Base-by-base conservation (phyloP, 2,113 vertebrate genomes). In the Pristiophorus japonicus region DNA sequence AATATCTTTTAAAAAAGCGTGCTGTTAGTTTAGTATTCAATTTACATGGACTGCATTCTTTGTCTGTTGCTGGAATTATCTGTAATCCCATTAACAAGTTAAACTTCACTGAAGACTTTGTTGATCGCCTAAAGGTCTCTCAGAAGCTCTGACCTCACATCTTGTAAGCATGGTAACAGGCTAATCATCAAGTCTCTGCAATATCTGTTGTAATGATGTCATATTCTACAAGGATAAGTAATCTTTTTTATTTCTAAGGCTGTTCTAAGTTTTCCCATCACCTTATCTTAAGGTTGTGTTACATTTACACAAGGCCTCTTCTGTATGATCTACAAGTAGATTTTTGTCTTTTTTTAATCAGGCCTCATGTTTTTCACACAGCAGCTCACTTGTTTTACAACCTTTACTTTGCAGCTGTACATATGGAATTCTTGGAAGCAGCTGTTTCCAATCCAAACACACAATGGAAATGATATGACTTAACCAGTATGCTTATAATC, bases 401-500 rank as follows among this genome's bases (percentile, higher is more conserved):
- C 62, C 91, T 66, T 94, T 63, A 30, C 65, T 47, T 94, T 70
- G 38, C 93, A 94, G n/a, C 66, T 94, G 65, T 18, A 73, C 42
- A 30, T 51, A 51, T 34, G 66, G 93, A 6, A 11, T 73, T 70
- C 45, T 70, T 94, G 66, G 12, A 94, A 70, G 66, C 93, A 94
- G 93, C 65, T 94, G 93, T 70, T 94, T 94, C 27, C 93, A 94
- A 70, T 94, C 93, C 22, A 70, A 94, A 70, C 14, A 12, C 45
- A 47, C 93, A 94, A 70, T 94, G 65, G 42, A 47, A 94, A 59
- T 18, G 65, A 70, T 94, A 30, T 94, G 93, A 70, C 42, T 70
- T 51, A 47, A 94, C 45, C 66, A 94, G 27, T 14, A 30, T 51
- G 65, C 42, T 94, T 30, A 70, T 34, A 70, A 70, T 47, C 45